These are phyloP conservation scores for Leptopilina drosophilae DNA, from an alignment of 2,888 invertebrate genomes.

Conservation along the genomic window DNA sequence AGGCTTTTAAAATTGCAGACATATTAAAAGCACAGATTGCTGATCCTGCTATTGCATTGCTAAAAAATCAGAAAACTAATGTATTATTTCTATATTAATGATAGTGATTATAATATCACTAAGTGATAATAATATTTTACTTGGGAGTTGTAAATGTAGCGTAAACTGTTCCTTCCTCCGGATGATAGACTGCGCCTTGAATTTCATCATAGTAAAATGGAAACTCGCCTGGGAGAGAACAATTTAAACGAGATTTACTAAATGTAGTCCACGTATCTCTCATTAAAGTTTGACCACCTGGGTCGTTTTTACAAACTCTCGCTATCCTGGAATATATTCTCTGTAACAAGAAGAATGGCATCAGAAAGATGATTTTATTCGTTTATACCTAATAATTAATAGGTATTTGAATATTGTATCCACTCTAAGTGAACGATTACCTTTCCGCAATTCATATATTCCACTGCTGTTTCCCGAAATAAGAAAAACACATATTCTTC, in stretches of 20 bases:
- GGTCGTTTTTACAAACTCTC: conserved; percentile 93
- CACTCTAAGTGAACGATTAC: conserved; percentile 75
- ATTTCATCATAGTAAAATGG: conserved; percentile 94
- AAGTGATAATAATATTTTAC: conserved; percentile 74
- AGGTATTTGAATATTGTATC: conserved; percentile 47
- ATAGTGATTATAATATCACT: too few species aligned
- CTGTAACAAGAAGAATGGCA: conserved; percentile 76
- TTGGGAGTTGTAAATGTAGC: conserved; percentile 90
- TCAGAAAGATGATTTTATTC: too few species aligned
- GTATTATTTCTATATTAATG: too few species aligned
- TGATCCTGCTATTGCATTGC: conserved; percentile 93
- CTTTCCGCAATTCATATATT: conserved; percentile 96
- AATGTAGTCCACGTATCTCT: conserved; percentile 95
- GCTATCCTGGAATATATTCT: conserved; percentile 93
- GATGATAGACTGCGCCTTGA: conserved; percentile 88
- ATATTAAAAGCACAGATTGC: conserved; percentile 95
- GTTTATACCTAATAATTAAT: too few species aligned
- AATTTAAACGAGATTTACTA: conserved; percentile 90
- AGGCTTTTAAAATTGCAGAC: conserved; percentile 87
- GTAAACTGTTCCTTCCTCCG: conserved; percentile 87
- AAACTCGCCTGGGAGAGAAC: conserved; percentile 89
- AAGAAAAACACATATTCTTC: conserved; percentile 93
- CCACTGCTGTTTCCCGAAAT: conserved; percentile 93
- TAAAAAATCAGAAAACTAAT: conserved; percentile 63
- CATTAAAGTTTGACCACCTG: conserved; percentile 86